Evolutionary conservation across 1,140 invertebrate genomes (phyloP), one percentile per base, ranked within the genome.

Genomic region (Acromyrmex heyeri): DNA sequence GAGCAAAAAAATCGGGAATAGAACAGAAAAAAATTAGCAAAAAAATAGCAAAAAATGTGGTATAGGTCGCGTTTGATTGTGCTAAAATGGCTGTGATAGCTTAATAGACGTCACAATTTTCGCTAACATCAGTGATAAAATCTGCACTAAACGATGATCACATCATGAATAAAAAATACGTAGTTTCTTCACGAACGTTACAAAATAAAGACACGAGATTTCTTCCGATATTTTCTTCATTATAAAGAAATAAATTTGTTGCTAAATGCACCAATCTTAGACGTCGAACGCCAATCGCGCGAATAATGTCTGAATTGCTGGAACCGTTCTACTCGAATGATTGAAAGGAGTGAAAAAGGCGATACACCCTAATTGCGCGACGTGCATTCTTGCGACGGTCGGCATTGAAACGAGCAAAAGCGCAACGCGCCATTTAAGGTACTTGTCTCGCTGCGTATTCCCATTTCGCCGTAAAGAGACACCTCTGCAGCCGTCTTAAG

Each of bases 351-450:
- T 34, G 30, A 72, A 21, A 59, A 48, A 73, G 53, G 18, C 34
- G 67, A 72, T 59, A 59, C 67, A 48, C 53, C 3, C 53, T 82
- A 82, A 82, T 82, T 82, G 53, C 78, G 27, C 78, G 27, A 44
- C 65, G 50, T 59, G 65, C 50, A 70, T 59, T 87, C 75, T 70
- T 53, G 72, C 38, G 24, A 61, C 34, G 34, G 38, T 57, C 64
- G 72, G 77, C 86, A 86, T 55, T 86, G 79, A 87, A 87, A 82
- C 61, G 57, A 67, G 61, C 65, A 90, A 92, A 89, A 90, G 65
- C 57, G 59, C 82, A 85, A 24, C 67, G 65, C 83, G 85, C 91
- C 91, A 92, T 93, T 93, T 92, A 92, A 93, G 91, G 91, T 81
- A 72, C 87, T 89, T 78, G 65, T 61, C 18, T 8, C 59, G 75